Percentiles rank a stretch among this genome's conserved stretches.
Conservation (phyloP, 2,113 vertebrate genomes). For the Stictonetta naevosa region DNA sequence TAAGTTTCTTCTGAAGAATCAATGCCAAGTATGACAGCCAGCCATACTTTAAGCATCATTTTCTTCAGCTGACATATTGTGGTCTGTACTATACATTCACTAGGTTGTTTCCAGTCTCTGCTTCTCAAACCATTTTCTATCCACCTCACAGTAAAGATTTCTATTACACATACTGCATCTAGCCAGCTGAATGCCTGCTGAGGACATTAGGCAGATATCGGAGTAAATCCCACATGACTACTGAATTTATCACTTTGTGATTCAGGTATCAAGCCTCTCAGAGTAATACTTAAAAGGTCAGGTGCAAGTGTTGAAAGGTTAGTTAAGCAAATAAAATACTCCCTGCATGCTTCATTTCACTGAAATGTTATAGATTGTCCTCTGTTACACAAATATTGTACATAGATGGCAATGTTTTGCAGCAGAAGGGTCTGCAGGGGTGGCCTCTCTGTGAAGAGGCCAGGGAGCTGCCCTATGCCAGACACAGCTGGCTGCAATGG, state of each 20-base stretch:
- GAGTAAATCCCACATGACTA: neutral
- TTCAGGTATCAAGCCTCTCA: neutral
- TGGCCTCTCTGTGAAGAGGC: neutral
- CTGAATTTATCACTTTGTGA: neutral
- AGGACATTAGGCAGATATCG: neutral
- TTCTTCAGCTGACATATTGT: neutral
- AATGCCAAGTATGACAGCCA: neutral
- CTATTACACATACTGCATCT: neutral
- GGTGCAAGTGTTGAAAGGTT: neutral
- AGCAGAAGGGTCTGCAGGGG: fast-evolving
- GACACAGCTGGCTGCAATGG: neutral
- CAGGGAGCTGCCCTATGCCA: neutral
- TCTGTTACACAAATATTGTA: neutral
- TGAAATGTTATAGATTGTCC: neutral
- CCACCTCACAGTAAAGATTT: neutral
- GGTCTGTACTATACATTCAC: neutral
- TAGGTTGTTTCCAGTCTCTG: neutral
- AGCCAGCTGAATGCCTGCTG: neutral
- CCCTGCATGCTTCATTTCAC: fast-evolving
- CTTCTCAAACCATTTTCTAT: neutral
- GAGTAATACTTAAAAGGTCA: neutral
- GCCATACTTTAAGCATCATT: neutral
- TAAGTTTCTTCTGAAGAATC: neutral
- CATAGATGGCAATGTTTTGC: neutral
- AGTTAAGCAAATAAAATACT: neutral